Base-by-base conservation (phyloP, 2,888 invertebrate species). In the Carcina quercana region DNA sequence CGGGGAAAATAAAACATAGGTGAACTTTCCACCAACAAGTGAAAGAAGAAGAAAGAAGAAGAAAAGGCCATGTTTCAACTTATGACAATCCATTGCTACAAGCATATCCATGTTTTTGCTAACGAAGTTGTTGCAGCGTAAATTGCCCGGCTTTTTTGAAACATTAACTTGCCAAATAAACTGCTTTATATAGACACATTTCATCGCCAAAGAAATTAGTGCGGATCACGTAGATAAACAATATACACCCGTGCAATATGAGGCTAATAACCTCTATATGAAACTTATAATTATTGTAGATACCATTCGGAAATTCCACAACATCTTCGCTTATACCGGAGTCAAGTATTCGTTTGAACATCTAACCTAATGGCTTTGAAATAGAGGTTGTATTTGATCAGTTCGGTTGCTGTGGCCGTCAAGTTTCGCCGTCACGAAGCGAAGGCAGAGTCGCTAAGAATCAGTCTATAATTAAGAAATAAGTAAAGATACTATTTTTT, bases 391-490 rank as follows among this genome's bases (percentile, higher is more conserved):
- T 44, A 44, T 47, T 45, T 44, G 34, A 32, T 31, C 17, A 17
- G 17, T 17, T 17, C 46, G 35, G 27, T 41, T 24, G 26, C 44
- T 39, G 37, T 39, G 53, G 50, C 47, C 57, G 58, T 65, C 66
- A 63, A 63, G 58, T 57, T 59, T 56, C 56, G 59, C 65, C 60
- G 65, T 67, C 69, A 69, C 67, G 69, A 63, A 62, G 65, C 71
- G 69, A 63, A 62, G 65, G 70, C 52, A 60, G 67, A 70, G 72
- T 75, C 70, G 65, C 75, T 73, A 74, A 69, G 79, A 80, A 76
- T 80, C 75, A 71, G 75, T 75, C 76, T 83, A 83, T 82, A 83
- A 83, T 83, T 83, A 82, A 83, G 82, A 82, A 83, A 80, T 83
- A 82, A 82, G 76, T 76, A 75, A 73, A 82, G 78, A 76, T 80